Evolutionary conservation across 2,113 vertebrate genomes (phyloP).

Genomic region (Oncorhynchus kisutch): DNA sequence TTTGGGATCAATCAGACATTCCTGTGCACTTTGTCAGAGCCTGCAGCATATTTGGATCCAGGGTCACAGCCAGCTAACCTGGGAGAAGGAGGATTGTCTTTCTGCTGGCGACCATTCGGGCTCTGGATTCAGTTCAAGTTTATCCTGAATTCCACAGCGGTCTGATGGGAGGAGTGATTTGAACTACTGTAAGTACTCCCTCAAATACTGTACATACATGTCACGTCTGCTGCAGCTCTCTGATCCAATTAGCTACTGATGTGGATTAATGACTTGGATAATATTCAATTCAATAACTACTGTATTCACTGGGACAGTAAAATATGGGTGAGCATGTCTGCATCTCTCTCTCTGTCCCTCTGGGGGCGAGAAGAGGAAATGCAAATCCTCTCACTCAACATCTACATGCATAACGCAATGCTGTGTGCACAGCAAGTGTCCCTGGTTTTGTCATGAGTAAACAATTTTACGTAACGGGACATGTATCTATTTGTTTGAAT

Average conservation of each 20-base stretch:
- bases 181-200: background rate
- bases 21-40: slow-evolving; percentile 49
- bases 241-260: background rate
- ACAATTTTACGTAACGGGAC: background rate
- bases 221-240: background rate
- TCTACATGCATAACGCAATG: background rate
- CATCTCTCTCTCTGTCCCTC: background rate
- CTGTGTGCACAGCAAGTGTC: too few relatives aligned
- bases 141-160: background rate
- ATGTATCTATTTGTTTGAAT: background rate
- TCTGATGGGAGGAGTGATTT: background rate
- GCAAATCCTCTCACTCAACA: background rate
- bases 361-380: background rate
- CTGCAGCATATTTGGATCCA: slow-evolving; percentile 40
- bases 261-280: background rate
- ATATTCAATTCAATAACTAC: background rate
- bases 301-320: background rate
- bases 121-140: background rate
- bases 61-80: slow-evolving; percentile 1
- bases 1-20: slow-evolving; percentile 50
- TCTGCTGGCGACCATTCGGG: background rate
- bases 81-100: slow-evolving; percentile 4
- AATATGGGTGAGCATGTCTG: background rate
- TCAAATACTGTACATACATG: background rate
- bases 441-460: background rate